phyloP scores from a whole-genome alignment of 2,113 vertebrate genomes.

The Phodopus roborovskii region DNA sequence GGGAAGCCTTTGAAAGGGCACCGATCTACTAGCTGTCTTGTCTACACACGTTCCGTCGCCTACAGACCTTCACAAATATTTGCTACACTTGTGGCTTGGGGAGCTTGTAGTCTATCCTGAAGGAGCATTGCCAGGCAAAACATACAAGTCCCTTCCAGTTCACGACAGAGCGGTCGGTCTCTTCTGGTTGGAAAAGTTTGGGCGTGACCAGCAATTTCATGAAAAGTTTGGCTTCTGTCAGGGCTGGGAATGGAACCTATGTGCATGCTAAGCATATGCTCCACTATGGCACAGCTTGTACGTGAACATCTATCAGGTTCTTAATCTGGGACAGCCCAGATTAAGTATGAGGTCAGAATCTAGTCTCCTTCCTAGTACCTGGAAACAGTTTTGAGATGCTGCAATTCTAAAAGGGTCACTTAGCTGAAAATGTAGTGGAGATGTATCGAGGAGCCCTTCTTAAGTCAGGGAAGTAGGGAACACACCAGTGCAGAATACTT shows the following conservation, averaged over 20 bases:
- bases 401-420: background rate
- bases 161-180: background rate
- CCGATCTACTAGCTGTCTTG: background rate
- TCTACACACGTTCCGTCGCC: background rate
- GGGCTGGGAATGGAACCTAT: background rate
- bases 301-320: background rate
- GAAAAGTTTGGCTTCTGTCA: background rate
- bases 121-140: background rate
- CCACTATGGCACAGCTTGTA: too few species aligned
- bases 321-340: background rate
- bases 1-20: background rate
- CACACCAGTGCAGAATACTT: background rate
- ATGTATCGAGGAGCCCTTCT: background rate
- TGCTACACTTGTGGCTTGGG: background rate
- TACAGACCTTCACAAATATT: background rate
- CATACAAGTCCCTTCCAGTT: background rate
- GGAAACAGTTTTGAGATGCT: background rate
- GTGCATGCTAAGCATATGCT: background rate
- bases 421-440: background rate
- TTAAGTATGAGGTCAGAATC: background rate
- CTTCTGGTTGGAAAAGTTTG: constrained; percentile 20
- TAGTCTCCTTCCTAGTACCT: background rate
- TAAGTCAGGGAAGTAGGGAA: background rate
- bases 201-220: background rate
- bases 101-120: background rate